Conservation (phyloP, 2,888 invertebrate species). For the Tenthredo notha region DNA sequence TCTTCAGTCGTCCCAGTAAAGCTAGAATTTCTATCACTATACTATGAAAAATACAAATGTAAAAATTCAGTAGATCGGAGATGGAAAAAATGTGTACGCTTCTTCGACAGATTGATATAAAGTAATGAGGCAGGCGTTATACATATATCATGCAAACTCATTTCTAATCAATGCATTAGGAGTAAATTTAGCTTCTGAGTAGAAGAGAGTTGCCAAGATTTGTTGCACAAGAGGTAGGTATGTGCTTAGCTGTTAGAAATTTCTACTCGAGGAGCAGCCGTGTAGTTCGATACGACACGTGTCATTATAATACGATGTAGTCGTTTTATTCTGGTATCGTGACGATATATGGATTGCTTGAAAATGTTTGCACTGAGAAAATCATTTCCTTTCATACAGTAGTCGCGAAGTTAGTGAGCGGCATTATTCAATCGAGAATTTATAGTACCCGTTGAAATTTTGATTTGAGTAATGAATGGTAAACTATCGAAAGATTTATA, state of each 20-base stretch:
- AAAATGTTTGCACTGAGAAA: neutral
- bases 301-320: neutral
- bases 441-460: neutral
- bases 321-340: neutral
- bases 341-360: neutral
- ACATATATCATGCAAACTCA: neutral
- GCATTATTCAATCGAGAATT: neutral
- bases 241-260: neutral
- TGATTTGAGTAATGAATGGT: neutral
- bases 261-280: neutral
- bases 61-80: too few species aligned
- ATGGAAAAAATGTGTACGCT: neutral
- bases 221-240: constrained; percentile 15
- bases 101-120: neutral
- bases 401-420: neutral
- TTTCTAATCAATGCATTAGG: constrained; percentile 10
- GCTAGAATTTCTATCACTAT: too few species aligned
- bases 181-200: constrained; percentile 25
- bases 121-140: neutral
- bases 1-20: too few species aligned
- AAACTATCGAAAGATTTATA: neutral
- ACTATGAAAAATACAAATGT: too few species aligned
- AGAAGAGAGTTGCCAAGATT: constrained; percentile 27
- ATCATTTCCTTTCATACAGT: neutral
- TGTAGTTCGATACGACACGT: neutral